Percentiles rank a stretch among this genome's conserved stretches.
These are phyloP conservation scores for Bombyx huttoni DNA, from an alignment of 2,888 invertebrate genomes.

Conservation along the genomic window DNA sequence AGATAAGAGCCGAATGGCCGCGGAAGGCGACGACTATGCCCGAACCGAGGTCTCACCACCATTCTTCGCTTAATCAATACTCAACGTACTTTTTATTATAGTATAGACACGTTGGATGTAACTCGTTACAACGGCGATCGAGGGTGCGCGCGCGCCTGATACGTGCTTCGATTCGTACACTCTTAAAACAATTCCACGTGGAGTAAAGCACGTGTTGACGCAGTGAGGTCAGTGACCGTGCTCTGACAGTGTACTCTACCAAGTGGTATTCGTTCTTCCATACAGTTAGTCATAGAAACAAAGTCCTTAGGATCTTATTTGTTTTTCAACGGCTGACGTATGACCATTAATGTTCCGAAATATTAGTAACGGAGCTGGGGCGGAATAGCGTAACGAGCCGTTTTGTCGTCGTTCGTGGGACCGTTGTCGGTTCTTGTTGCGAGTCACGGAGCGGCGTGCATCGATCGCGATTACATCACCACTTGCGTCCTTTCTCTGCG, in stretches of 20 bases:
- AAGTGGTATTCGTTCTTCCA: not conserved
- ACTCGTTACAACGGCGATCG: slow-evolving; percentile 6
- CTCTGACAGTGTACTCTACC: slow-evolving; percentile 11
- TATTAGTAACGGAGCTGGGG: not conserved
- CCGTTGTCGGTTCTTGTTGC: slow-evolving; percentile 22
- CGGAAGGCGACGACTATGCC: slow-evolving; percentile 44
- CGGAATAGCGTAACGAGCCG: not conserved
- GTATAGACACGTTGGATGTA: not conserved
- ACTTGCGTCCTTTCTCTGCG: slow-evolving; percentile 68
- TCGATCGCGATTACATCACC: slow-evolving; percentile 71
- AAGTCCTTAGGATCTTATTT: not conserved
- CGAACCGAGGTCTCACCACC: slow-evolving; percentile 26
- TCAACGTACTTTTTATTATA: slow-evolving; percentile 9
- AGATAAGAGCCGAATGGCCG: slow-evolving; percentile 47
- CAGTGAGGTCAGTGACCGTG: slow-evolving; percentile 42
- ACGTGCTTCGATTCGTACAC: slow-evolving; percentile 11
- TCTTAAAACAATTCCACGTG: slow-evolving; percentile 29
- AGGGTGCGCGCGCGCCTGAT: slow-evolving; percentile 15
- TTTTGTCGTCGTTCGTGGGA: not conserved
- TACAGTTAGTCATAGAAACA: not conserved
- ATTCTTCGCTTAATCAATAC: slow-evolving; percentile 42
- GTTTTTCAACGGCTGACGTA: not conserved
- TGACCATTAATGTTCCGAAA: not conserved
- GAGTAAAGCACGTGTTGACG: slow-evolving; percentile 32
- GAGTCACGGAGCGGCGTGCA: slow-evolving; percentile 46